Evolutionary conservation across 2,797 vertebrate genomes (phyloP).

Genomic region (Sebastes itinus): DNA sequence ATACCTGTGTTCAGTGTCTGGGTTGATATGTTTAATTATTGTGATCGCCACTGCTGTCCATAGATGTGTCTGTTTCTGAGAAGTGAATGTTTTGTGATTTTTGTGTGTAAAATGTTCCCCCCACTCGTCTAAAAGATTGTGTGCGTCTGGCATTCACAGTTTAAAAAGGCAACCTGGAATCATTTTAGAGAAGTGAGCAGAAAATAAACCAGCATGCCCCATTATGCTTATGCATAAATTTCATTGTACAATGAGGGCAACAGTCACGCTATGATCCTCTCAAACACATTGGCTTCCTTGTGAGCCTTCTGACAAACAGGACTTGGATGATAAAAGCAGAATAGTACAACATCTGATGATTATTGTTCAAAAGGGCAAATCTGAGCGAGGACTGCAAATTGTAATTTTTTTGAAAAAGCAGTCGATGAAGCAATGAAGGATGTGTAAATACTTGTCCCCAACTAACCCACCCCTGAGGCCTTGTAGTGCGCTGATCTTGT

Average conservation of each 20-base stretch:
- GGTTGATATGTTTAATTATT: constrained; percentile 61
- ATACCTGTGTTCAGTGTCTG: constrained; percentile 54
- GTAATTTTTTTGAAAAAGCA: neutral
- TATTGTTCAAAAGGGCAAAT: constrained; percentile 8
- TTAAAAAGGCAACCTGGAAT: neutral
- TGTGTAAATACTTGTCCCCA: constrained; percentile 65
- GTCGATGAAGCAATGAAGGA: constrained; percentile 40
- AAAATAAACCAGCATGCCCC: constrained; percentile 1
- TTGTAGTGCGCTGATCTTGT: constrained; percentile 43
- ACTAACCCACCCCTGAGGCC: constrained; percentile 45
- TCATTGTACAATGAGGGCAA: constrained; percentile 15
- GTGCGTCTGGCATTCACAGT: constrained; percentile 3
- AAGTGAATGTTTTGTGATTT: constrained; percentile 51
- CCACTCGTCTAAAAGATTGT: neutral
- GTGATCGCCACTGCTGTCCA: constrained; percentile 62
- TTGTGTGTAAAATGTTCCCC: constrained; percentile 28
- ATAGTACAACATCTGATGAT: neutral
- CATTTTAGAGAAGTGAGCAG: constrained; percentile 19
- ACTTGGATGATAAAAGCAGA: constrained; percentile 4
- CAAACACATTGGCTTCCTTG: constrained; percentile 8
- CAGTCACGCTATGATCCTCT: constrained; percentile 21
- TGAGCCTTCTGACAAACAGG: constrained; percentile 26
- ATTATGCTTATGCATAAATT: constrained; percentile 2
- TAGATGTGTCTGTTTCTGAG: constrained; percentile 55
- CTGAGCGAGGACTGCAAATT: neutral